A percentile compares a stretch with the other conserved stretches of the same genome.
phyloP scores from a whole-genome alignment of 1,140 invertebrate species.

The Tetramorium simillimum region DNA sequence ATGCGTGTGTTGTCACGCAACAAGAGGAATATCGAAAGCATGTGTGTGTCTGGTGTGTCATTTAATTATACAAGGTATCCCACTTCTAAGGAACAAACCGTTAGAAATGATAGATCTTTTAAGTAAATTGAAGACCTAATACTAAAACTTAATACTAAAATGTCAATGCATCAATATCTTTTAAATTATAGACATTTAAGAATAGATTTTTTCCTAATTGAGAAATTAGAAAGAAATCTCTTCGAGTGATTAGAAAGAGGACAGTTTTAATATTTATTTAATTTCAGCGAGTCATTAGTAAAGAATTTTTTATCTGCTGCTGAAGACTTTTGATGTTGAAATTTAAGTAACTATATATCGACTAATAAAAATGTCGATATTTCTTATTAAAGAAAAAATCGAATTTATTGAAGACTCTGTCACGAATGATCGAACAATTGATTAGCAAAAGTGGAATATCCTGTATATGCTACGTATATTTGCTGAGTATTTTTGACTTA shows the following conservation, averaged over 20 bases:
- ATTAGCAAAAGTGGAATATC: not conserved
- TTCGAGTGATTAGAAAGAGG: not conserved
- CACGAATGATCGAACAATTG: not conserved
- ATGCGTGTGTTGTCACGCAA: conserved; percentile 10
- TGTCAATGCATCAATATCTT: conserved; percentile 6
- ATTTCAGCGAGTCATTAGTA: not conserved
- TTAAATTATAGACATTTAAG: not conserved
- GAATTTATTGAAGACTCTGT: not conserved
- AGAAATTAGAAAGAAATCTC: not conserved
- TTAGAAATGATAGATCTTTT: conserved; percentile 7
- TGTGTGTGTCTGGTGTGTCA: conserved; percentile 1
- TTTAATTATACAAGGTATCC: conserved; percentile 40
- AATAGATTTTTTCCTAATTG: not conserved
- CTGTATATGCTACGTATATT: conserved; percentile 6
- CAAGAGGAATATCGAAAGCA: not conserved
- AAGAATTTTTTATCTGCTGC: not conserved
- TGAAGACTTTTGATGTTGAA: not conserved
- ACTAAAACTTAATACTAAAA: conserved; percentile 32
- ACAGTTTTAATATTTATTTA: conserved; percentile 13
- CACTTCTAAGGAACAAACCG: conserved; percentile 29
- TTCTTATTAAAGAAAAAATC: not conserved
- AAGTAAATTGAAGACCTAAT: conserved; percentile 22
- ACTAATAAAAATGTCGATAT: not conserved
- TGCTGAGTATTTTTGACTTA: conserved; percentile 45
- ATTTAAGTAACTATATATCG: not conserved